Conservation (phyloP, 1,140 invertebrate genomes). For the Pogonomyrmex barbatus region DNA sequence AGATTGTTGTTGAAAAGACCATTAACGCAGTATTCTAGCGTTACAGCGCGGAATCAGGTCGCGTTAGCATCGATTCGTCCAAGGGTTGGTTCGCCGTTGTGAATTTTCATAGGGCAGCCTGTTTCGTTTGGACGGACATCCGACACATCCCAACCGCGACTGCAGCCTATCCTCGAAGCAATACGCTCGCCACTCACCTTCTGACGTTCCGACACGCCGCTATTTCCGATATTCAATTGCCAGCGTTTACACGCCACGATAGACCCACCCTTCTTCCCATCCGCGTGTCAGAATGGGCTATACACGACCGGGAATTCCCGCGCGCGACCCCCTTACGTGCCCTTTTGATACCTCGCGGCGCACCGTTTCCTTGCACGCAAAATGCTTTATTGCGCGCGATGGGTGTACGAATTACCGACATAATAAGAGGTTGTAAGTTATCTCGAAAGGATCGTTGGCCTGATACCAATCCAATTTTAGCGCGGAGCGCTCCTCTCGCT, state of each 20-base stretch:
- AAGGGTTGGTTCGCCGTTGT: not conserved
- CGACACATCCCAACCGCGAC: constrained; percentile 56
- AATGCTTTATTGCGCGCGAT: constrained; percentile 51
- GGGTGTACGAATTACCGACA: constrained; percentile 34
- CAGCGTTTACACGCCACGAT: constrained; percentile 57
- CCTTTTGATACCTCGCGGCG: constrained; percentile 49
- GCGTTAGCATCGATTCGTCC: constrained; percentile 28
- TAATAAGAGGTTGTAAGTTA: constrained; percentile 50
- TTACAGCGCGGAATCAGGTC: not conserved
- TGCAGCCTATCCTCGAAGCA: constrained; percentile 53
- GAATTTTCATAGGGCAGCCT: constrained; percentile 42
- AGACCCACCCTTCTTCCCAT: constrained; percentile 24
- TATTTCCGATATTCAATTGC: constrained; percentile 66
- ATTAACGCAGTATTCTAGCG: not conserved
- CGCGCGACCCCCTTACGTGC: constrained; percentile 36
- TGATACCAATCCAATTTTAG: constrained; percentile 27
- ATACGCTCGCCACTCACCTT: constrained; percentile 53
- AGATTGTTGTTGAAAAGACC: not conserved
- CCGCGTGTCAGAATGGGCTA: constrained; percentile 44
- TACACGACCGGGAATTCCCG: constrained; percentile 34
- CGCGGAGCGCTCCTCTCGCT: not conserved
- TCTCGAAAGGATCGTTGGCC: constrained; percentile 38
- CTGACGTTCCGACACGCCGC: constrained; percentile 60
- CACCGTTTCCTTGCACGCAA: constrained; percentile 57
- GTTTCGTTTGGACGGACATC: constrained; percentile 48